Conservation (phyloP, 2,888 invertebrate genomes). For the Metacarcinus magister region DNA sequence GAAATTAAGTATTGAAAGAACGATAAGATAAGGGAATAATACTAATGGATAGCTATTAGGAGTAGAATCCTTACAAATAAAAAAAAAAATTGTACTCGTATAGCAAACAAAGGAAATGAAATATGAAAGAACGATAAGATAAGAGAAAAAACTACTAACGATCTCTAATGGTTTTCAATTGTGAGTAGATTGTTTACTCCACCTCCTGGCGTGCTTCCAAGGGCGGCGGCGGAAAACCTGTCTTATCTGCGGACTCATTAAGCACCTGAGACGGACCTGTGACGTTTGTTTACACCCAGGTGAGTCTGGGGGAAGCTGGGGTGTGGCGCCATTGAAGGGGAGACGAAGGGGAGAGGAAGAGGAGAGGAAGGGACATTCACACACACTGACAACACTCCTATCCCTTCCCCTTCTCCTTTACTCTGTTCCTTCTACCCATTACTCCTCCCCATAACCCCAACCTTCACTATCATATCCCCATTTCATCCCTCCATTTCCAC, state of each 20-base stretch:
- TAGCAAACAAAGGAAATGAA: neutral
- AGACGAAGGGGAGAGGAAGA: neutral
- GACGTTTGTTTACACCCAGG: constrained; percentile 44
- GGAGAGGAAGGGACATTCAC: neutral
- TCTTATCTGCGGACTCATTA: constrained; percentile 17
- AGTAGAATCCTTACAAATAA: neutral
- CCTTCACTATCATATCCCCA: neutral
- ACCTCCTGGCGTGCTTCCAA: neutral
- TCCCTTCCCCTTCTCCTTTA: neutral
- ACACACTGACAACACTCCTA: neutral
- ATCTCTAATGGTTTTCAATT: neutral
- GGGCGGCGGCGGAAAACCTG: neutral
- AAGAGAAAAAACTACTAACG: neutral
- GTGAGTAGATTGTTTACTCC: neutral
- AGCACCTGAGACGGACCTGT: constrained; percentile 44
- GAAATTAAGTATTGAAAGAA: neutral
- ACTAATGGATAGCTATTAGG: neutral
- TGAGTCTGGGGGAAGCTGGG: neutral
- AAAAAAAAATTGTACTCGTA: neutral
- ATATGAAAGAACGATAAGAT: neutral
- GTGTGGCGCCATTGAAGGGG: neutral
- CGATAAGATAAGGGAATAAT: neutral
- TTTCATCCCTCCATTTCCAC: neutral
- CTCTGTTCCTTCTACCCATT: neutral
- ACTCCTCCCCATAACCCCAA: neutral